Base-by-base conservation (phyloP, 2,113 vertebrate genomes). In the Lanius collurio region DNA sequence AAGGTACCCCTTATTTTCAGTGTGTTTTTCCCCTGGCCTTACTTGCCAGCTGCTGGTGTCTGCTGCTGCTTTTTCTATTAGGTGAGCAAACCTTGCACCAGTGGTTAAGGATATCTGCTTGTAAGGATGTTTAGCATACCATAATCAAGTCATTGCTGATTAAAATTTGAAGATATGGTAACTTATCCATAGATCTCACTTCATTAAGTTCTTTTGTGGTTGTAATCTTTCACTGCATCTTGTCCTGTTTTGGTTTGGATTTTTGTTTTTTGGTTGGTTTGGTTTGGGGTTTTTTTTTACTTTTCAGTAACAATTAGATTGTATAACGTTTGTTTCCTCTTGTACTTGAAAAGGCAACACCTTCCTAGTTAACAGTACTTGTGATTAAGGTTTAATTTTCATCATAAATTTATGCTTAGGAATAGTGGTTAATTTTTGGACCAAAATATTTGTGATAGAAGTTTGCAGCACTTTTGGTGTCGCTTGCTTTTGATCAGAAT, bases 401-500 rank as follows among this genome's bases (percentile, higher is more conserved):
- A 31, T 27, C 5, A 63, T 15, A 70, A 75, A 74, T 56, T 46
- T 77, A 42, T 87, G 14, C 55, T n/a, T 67, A 64, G 46, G 57
- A 73, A 65, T n/a, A 74, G 5, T 26, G 15, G 28, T 56, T 89
- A 41, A 49, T 67, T 95, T 92, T 70, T 50, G 18, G 21, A 67
- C 39, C 39, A 82, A 85, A 81, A 41, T 44, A 73, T 41, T 44
- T 87, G 13, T 60, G 46, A 28, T 31, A 56, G 50, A 73, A 65
- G 10, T 41, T 70, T 59, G 37, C 60, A 86, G 7, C 31, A 35
- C n/a, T 81, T 91, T 35, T 1, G 0, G 2, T 44, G 11, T 57
- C 62, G 22, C 33, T 86, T 92, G 31, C 20, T 86, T 96, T 93
- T 88, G 41, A 79, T 90, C n/a, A 62, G 46, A 82, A 79, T 83